phyloP scores from a whole-genome alignment of 2,797 vertebrate genomes.

The Trematomus bernacchii region DNA sequence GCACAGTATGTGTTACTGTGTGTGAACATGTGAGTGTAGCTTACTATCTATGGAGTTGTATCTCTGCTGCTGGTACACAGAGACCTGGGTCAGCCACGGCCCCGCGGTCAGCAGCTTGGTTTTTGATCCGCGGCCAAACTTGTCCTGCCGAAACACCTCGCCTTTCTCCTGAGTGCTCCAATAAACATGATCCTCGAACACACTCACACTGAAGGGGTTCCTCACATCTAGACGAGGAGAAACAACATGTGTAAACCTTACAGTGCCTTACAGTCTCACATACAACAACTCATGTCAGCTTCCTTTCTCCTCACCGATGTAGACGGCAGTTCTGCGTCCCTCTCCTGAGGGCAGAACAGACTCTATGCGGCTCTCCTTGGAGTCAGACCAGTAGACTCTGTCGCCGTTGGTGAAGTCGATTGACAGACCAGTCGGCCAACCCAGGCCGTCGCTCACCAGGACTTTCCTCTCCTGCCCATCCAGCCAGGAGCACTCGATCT shows the following conservation, averaged over 20 bases:
- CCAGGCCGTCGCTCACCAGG: slow-evolving; percentile 86
- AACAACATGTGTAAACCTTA: background rate
- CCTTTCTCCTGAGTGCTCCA: slow-evolving; percentile 94
- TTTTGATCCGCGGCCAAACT: slow-evolving; percentile 90
- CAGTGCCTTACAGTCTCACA: background rate
- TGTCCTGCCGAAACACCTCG: slow-evolving; percentile 93
- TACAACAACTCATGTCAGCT: background rate
- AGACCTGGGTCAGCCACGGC: slow-evolving; percentile 93
- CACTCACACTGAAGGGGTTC: slow-evolving; percentile 90
- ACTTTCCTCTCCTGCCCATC: slow-evolving; percentile 89
- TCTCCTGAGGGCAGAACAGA: slow-evolving; percentile 90
- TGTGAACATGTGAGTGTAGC: slow-evolving; percentile 28
- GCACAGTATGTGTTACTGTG: background rate
- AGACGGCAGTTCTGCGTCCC: slow-evolving; percentile 84
- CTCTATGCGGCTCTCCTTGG: slow-evolving; percentile 92
- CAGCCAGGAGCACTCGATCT: slow-evolving; percentile 94
- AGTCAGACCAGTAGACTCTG: slow-evolving; percentile 94
- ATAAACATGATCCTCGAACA: slow-evolving; percentile 93
- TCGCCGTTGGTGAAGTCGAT: slow-evolving; percentile 92
- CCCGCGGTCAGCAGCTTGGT: slow-evolving; percentile 90
- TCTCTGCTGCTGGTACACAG: slow-evolving; percentile 92
- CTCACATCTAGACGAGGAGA: slow-evolving; percentile 74
- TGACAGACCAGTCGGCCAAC: slow-evolving; percentile 93
- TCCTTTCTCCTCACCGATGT: slow-evolving; percentile 81
- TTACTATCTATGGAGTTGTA: slow-evolving; percentile 86